These are phyloP conservation scores for Drosophila nebulosa DNA, from an alignment of 1,140 invertebrate genomes.

Conservation along the genomic window DNA sequence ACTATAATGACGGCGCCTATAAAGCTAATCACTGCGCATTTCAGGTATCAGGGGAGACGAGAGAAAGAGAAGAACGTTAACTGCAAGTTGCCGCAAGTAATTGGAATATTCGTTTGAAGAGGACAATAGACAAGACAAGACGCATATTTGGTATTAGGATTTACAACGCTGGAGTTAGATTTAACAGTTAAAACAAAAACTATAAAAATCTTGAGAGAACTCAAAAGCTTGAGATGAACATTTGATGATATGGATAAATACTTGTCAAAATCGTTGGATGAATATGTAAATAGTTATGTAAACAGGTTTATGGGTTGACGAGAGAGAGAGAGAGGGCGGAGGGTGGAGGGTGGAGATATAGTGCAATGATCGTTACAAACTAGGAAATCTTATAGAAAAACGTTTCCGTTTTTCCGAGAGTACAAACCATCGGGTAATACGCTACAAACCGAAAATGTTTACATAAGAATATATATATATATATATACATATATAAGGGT, in stretches of 20 bases:
- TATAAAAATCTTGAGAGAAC: not conserved
- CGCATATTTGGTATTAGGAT: not conserved
- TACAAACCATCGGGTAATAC: slow-evolving; percentile 59
- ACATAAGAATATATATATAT: slow-evolving; percentile 2
- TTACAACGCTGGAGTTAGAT: not conserved
- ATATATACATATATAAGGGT: not conserved
- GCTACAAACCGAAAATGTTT: slow-evolving; percentile 57
- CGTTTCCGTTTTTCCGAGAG: slow-evolving; percentile 1
- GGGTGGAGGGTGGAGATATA: not conserved
- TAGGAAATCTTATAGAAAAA: not conserved
- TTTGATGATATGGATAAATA: not conserved
- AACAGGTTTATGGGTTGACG: not conserved
- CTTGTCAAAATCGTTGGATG: not conserved
- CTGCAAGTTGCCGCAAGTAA: not conserved
- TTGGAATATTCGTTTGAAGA: not conserved
- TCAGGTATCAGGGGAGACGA: not conserved
- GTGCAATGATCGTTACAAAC: not conserved
- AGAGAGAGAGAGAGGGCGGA: not conserved
- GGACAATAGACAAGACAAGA: not conserved
- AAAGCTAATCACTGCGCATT: slow-evolving; percentile 44
- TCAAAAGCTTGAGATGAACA: not conserved
- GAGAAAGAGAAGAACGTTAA: not conserved
- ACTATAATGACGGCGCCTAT: slow-evolving; percentile 39
- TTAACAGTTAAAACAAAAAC: not conserved
- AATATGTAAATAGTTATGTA: not conserved